Conservation (phyloP, 2,888 invertebrate genomes). For the Petrophora chlorosata region DNA sequence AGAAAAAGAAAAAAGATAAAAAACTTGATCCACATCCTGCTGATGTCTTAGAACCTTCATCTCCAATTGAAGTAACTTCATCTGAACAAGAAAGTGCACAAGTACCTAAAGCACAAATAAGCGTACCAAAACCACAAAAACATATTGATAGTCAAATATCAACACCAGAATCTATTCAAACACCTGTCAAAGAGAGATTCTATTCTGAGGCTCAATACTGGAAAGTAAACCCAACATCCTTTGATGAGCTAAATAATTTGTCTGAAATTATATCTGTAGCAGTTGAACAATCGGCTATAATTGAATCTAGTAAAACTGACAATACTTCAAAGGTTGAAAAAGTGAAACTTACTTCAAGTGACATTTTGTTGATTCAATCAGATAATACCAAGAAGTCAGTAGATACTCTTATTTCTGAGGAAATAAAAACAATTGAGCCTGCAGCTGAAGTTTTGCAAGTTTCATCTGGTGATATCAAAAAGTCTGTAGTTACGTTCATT, state of each 20-base stretch:
- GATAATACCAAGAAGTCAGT: constrained; percentile 24
- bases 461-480: constrained; percentile 16
- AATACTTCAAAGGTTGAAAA: constrained; percentile 15
- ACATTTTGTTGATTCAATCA: constrained; percentile 2
- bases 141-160: constrained; percentile 52
- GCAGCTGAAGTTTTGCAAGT: constrained; percentile 1
- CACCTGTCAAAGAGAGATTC: constrained; percentile 72
- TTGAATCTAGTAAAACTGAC: constrained; percentile 8
- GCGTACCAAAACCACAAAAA: constrained; percentile 26
- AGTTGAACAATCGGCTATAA: constrained; percentile 37
- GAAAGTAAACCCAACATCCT: constrained; percentile 63
- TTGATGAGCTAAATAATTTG: constrained; percentile 50
- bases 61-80: constrained; percentile 40
- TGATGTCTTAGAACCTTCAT: constrained; percentile 36
- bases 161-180: constrained; percentile 70
- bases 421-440: constrained; percentile 38
- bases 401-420: constrained; percentile 38
- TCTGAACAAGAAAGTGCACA: constrained; percentile 41
- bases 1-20: constrained; percentile 67
- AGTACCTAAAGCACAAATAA: constrained; percentile 16
- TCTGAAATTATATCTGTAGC: constrained; percentile 60
- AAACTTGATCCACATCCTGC: constrained; percentile 37
- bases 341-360: constrained; percentile 12
- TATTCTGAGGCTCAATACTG: constrained; percentile 77
- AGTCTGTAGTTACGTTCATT: constrained; percentile 35